Evolutionary conservation across 2,113 vertebrate species (phyloP), one percentile per base, ranked within the genome.

Genomic region (Genyomyrus donnyi): DNA sequence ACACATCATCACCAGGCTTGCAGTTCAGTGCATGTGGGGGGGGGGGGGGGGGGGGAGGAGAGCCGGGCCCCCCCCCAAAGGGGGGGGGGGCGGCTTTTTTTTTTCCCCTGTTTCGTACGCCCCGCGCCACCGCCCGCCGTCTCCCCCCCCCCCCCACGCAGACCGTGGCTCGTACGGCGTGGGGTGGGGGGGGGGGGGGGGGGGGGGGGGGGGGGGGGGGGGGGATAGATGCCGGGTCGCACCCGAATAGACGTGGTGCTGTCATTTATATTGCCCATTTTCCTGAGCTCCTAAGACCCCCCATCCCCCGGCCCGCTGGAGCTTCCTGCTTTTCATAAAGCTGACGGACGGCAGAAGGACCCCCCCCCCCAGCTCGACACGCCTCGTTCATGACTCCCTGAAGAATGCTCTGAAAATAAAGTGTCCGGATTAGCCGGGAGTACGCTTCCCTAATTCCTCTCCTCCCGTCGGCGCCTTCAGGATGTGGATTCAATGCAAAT

Each of bases 251-350:
- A 93, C 91, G 92, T 91, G 88, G 91, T 90, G 93, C 93, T 90
- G 94, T 95, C 95, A 95, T 96, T 94, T 95, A 94, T 94, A 96
- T 95, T 93, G 95, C 93, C 95, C 90, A 94, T 94, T 95, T 95
- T 94, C 94, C 94, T 93, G 94, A 93, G 93, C 95, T 96, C 95
- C 93, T 96, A 95, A 96, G 35, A 35, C 70, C 35, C 35, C 94
- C 52, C 15, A 5, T 91, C 91, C 92, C 93, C 93, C 90, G 74
- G 91, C 91, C 93, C 93, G 93, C 95, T 91, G 91, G 93, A 94
- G 95, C 94, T 93, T 95, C 93, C 77, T 93, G 93, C 92, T 93
- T 94, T 95, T 95, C 95, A 95, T 96, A 95, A 95, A 96, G 94
- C 93, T 95, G 96, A 96, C 94, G 95, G 94, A 96, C 94, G 95